phyloP scores from a whole-genome alignment of 2,888 invertebrate species.

The Eubasilissa splendida region DNA sequence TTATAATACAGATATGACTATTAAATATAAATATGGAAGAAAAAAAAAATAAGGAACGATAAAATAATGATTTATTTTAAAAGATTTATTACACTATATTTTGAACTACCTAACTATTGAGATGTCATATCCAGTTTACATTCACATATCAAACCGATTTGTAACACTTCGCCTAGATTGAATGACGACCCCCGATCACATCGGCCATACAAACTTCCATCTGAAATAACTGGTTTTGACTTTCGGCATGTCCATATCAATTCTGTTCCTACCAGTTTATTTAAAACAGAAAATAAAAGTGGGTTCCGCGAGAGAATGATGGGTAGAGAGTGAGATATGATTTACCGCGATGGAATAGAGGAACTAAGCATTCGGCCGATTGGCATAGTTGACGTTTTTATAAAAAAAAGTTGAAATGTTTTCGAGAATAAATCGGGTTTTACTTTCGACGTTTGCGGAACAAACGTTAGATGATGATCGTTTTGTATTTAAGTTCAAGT shows the following conservation, averaged over 20 bases:
- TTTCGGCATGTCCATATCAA: slow-evolving; percentile 14
- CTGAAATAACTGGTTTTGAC: slow-evolving; percentile 25
- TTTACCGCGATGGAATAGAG: neutral
- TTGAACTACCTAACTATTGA: slow-evolving; percentile 39
- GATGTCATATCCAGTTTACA: slow-evolving; percentile 54
- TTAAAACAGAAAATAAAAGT: slow-evolving; percentile 17
- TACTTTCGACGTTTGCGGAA: too few relatives aligned
- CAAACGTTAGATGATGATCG: too few relatives aligned
- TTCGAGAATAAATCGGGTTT: too few relatives aligned
- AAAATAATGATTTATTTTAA: too few relatives aligned
- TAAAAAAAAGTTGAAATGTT: neutral
- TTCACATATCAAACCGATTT: slow-evolving; percentile 50
- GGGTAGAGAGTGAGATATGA: neutral
- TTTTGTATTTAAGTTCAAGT: too few relatives aligned
- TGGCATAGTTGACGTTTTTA: neutral
- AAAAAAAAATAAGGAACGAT: too few relatives aligned
- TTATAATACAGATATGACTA: too few relatives aligned
- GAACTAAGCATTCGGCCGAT: neutral
- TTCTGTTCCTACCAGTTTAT: slow-evolving; percentile 18
- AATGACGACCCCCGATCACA: slow-evolving; percentile 17
- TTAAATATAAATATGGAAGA: too few relatives aligned
- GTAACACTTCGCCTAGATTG: slow-evolving; percentile 52
- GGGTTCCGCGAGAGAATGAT: neutral
- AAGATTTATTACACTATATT: too few relatives aligned
- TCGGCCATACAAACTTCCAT: slow-evolving; percentile 8